Evolutionary conservation across 35 echinoderm and acorn worm genomes (phyloP).

Genomic region (Lytechinus variegatus): DNA sequence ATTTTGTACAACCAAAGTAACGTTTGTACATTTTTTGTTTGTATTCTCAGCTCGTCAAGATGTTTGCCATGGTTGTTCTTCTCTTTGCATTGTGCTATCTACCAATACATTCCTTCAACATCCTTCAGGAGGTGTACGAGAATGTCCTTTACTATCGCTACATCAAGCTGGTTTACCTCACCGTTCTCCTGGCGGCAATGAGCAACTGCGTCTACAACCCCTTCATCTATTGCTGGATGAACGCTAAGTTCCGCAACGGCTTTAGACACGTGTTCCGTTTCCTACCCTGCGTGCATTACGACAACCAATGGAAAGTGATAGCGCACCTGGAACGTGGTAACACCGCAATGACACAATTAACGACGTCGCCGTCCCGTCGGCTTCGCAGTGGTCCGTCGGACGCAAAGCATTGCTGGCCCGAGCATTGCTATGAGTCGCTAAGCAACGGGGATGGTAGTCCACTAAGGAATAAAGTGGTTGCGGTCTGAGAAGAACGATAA

Average conservation of each 20-base stretch:
- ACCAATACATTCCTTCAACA: conserved; percentile 87
- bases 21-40: neutral
- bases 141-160: conserved; percentile 64
- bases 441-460: conserved; percentile 12
- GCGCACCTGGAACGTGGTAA: conserved; percentile 56
- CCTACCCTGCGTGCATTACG: conserved; percentile 67
- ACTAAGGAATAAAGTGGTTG: neutral
- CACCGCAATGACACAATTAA: conserved; percentile 71
- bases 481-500: neutral
- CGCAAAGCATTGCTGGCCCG: conserved; percentile 7
- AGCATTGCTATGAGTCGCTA: neutral
- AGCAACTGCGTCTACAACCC: conserved; percentile 98
- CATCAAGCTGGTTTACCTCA: conserved; percentile 65
- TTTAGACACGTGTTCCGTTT: conserved; percentile 92
- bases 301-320: conserved; percentile 70
- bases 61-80: conserved; percentile 93
- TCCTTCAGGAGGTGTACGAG: conserved; percentile 76
- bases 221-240: conserved; percentile 99
- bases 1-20: neutral
- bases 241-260: conserved; percentile 97
- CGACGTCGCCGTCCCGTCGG: conserved; percentile 50
- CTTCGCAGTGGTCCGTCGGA: conserved; percentile 15
- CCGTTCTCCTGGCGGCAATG: conserved; percentile 72
- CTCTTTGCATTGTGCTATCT: conserved; percentile 96
- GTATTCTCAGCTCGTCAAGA: conserved; percentile 89